Percentiles rank a stretch among this genome's conserved stretches.
phyloP scores from a whole-genome alignment of 2,113 vertebrate species.

The Vimba vimba region DNA sequence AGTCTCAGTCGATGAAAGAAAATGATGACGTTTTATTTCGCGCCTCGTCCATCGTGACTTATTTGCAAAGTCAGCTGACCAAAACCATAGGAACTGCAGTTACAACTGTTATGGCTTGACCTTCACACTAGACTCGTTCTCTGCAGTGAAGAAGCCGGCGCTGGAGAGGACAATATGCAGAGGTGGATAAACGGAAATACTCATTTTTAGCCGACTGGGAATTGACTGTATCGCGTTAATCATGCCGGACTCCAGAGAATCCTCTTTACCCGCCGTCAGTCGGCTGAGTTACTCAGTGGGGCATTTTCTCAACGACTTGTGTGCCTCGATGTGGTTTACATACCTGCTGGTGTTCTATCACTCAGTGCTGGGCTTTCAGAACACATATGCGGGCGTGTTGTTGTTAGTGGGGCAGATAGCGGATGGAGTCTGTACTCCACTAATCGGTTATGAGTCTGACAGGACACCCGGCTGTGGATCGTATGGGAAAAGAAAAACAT shows the following conservation, averaged over 20 bases:
- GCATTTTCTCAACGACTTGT: constrained; percentile 92
- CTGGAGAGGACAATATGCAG: constrained; percentile 1
- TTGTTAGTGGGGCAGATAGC: constrained; percentile 85
- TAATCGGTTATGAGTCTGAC: constrained; percentile 88
- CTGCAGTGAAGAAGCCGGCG: background rate
- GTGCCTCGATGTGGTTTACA: constrained; percentile 94
- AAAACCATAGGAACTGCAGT: background rate
- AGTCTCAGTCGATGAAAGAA: background rate
- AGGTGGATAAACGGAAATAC: background rate
- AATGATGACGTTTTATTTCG: background rate
- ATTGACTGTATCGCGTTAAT: background rate
- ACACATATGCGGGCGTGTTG: constrained; percentile 80
- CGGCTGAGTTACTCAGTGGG: constrained; percentile 85
- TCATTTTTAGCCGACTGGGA: background rate
- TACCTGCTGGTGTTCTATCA: constrained; percentile 91
- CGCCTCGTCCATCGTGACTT: constrained; percentile 7
- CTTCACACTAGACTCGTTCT: background rate
- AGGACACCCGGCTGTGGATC: constrained; percentile 73
- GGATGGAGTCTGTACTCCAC: constrained; percentile 86
- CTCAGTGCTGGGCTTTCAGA: constrained; percentile 84
- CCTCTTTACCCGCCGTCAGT: constrained; percentile 61
- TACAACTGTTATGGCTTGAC: background rate
- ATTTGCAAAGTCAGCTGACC: constrained; percentile 25
- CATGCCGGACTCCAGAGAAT: constrained; percentile 33
- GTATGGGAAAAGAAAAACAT: constrained; percentile 88